phyloP scores from a whole-genome alignment of 2,113 vertebrate genomes.

The Eurypyga helias region DNA sequence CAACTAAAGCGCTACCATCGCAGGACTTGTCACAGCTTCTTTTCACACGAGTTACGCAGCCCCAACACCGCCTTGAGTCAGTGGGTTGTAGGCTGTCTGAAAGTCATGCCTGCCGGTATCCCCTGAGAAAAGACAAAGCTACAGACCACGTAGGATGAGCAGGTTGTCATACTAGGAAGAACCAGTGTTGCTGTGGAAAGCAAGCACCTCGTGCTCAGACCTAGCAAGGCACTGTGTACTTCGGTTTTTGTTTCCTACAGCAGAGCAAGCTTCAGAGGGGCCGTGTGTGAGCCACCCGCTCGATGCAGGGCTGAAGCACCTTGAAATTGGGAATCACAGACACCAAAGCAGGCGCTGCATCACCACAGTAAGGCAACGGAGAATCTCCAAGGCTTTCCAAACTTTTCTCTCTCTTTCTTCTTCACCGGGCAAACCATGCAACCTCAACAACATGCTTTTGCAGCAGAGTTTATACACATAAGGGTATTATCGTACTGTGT shows the following conservation, averaged over 20 bases:
- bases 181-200: not conserved
- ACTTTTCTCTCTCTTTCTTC: not conserved
- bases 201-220: not conserved
- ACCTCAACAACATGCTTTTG: not conserved
- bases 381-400: not conserved
- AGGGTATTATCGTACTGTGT: not conserved
- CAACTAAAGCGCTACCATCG: not conserved
- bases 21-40: not conserved
- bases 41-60: not conserved
- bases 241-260: not conserved
- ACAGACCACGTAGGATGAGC: not conserved
- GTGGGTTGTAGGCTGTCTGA: not conserved
- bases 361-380: not conserved
- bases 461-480: not conserved
- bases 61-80: accelerated
- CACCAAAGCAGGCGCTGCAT: not conserved
- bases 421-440: not conserved
- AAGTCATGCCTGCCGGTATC: not conserved
- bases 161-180: not conserved
- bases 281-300: accelerated
- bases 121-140: not conserved
- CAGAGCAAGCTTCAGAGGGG: not conserved
- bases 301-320: not conserved
- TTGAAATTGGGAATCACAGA: not conserved
- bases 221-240: not conserved